Percentiles rank a stretch among this genome's conserved stretches.
These are phyloP conservation scores for Drosophila kepulauana DNA, from an alignment of 1,140 invertebrate species.

Conservation along the genomic window DNA sequence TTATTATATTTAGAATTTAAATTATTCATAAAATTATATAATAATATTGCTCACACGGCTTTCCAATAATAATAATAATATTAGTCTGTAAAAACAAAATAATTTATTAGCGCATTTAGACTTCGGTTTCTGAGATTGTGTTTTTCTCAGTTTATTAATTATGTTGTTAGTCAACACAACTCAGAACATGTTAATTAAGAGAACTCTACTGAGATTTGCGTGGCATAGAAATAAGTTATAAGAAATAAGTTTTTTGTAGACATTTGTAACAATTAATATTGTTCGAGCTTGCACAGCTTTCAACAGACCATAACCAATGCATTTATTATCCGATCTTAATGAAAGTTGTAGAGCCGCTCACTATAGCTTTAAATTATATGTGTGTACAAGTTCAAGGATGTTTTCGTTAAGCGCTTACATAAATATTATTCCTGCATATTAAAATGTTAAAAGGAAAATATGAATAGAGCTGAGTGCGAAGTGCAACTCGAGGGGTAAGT, in stretches of 20 bases:
- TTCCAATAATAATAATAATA: too few species aligned
- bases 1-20: too few species aligned
- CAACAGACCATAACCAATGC: too few species aligned
- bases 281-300: too few species aligned
- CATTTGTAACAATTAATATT: too few species aligned
- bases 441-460: neutral
- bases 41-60: too few species aligned
- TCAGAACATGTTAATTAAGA: neutral
- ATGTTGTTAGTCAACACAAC: neutral
- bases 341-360: neutral
- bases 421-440: constrained; percentile 8
- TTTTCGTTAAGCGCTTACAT: neutral
- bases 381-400: neutral
- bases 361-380: neutral
- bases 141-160: neutral
- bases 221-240: neutral
- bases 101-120: too few species aligned
- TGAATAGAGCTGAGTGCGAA: neutral
- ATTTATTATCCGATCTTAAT: neutral
- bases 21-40: too few species aligned
- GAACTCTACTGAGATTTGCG: neutral
- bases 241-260: too few species aligned
- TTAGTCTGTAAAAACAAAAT: too few species aligned
- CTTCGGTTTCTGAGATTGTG: neutral
- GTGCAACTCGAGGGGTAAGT: constrained; percentile 10